Conservation (phyloP, 1,140 invertebrate genomes). For the Diploscapter pachys region DNA sequence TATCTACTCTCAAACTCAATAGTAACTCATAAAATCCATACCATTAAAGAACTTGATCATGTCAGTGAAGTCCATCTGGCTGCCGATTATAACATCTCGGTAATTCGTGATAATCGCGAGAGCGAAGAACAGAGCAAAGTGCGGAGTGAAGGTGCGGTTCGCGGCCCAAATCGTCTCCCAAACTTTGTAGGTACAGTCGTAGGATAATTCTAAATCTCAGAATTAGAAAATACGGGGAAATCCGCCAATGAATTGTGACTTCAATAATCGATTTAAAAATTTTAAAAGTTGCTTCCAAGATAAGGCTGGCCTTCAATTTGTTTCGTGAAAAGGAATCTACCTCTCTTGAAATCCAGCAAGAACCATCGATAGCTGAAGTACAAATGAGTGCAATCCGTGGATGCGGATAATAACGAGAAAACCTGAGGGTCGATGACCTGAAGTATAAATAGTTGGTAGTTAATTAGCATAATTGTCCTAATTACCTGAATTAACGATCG, state of each 20-base stretch:
- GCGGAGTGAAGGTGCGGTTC: constrained; percentile 74
- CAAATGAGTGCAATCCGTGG: constrained; percentile 91
- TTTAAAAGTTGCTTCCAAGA: too few species aligned
- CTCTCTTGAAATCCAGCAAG: constrained; percentile 74
- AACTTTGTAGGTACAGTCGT: constrained; percentile 83
- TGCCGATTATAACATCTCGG: constrained; percentile 84
- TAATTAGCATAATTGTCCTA: too few species aligned
- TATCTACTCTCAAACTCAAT: too few species aligned
- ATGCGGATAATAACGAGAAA: constrained; percentile 75
- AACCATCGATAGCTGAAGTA: constrained; percentile 96
- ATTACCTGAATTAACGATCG: constrained; percentile 66
- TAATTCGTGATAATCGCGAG: constrained; percentile 85
- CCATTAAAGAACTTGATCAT: constrained; percentile 97
- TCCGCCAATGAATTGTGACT: too few species aligned
- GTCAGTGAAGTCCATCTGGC: constrained; percentile 94
- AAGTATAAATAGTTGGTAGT: too few species aligned
- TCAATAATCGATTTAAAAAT: too few species aligned
- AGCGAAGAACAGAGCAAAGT: constrained; percentile 89
- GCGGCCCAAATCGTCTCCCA: constrained; percentile 97
- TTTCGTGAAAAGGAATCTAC: constrained; percentile 54
- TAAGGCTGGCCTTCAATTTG: too few species aligned
- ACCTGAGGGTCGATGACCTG: constrained; percentile 84
- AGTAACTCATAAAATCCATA: constrained; percentile 59
- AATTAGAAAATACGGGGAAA: neutral
- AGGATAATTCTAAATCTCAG: constrained; percentile 72